phyloP scores from a whole-genome alignment of 1,140 invertebrate species.

The Eriosoma lanigerum region DNA sequence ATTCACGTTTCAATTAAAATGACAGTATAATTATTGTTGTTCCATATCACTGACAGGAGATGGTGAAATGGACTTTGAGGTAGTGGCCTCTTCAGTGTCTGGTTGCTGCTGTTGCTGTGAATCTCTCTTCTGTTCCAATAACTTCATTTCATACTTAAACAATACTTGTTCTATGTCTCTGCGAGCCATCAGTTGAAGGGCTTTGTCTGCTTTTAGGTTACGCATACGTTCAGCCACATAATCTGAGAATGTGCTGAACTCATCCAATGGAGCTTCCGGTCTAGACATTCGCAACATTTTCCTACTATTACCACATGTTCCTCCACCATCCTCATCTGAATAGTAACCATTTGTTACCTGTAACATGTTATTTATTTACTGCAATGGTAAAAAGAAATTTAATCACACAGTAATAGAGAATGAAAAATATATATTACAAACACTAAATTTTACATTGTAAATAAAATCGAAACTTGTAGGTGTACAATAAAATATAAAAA shows the following conservation, averaged over 20 bases:
- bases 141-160: conserved; percentile 47
- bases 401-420: too few relatives aligned
- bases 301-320: neutral
- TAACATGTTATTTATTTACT: too few relatives aligned
- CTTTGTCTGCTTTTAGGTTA: conserved; percentile 35
- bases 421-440: too few relatives aligned
- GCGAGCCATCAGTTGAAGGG: conserved; percentile 27
- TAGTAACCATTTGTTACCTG: neutral
- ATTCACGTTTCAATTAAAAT: too few relatives aligned
- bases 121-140: conserved; percentile 35
- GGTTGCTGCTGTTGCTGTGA: conserved; percentile 4
- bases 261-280: neutral
- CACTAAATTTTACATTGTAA: too few relatives aligned
- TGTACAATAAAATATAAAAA: too few relatives aligned
- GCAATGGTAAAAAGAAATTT: too few relatives aligned
- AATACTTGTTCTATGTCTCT: conserved; percentile 43
- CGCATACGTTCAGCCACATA: conserved; percentile 41
- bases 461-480: too few relatives aligned
- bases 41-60: neutral
- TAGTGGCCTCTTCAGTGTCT: neutral
- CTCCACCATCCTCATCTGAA: conserved; percentile 23
- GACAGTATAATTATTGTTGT: neutral
- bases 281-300: neutral
- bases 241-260: conserved; percentile 34
- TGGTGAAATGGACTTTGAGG: conserved; percentile 3